Conservation (phyloP, 2,888 invertebrate genomes). For the Drosophila mayaguana region DNA sequence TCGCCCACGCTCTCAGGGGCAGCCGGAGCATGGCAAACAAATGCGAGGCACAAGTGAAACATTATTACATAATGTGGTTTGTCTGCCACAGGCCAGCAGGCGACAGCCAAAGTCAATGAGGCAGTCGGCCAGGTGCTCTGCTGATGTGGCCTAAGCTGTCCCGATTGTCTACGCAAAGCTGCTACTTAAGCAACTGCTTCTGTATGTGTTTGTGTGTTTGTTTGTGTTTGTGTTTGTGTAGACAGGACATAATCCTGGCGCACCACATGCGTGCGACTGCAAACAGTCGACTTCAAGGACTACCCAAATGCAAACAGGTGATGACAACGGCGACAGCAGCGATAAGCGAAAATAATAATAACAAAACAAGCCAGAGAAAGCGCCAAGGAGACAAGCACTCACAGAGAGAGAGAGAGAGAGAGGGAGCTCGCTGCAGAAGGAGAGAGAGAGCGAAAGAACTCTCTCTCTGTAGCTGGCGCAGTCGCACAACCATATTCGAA, state of each 20-base stretch:
- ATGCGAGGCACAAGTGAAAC: conserved; percentile 28
- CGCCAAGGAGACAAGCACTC: background rate
- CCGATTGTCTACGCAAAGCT: conserved; percentile 39
- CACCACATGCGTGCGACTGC: conserved; percentile 54
- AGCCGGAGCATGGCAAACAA: conserved; percentile 6
- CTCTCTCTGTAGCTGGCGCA: conserved; percentile 38
- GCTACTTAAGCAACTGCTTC: conserved; percentile 47
- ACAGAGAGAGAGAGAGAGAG: conserved; percentile 17
- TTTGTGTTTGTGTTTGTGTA: conserved; percentile 27
- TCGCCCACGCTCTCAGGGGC: background rate
- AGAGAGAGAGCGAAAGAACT: background rate
- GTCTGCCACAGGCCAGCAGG: conserved; percentile 22
- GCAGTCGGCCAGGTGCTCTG: conserved; percentile 16
- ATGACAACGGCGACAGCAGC: conserved; percentile 68
- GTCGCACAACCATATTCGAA: conserved; percentile 52
- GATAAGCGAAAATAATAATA: conserved; percentile 75
- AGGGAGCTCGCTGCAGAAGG: too few relatives aligned
- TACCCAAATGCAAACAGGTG: conserved; percentile 82
- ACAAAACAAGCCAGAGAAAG: conserved; percentile 53
- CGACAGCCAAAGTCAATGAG: conserved; percentile 17
- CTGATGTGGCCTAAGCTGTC: conserved; percentile 5
- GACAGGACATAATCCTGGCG: conserved; percentile 52
- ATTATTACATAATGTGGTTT: conserved; percentile 66
- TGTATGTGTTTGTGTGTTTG: background rate
- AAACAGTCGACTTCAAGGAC: conserved; percentile 80